Conservation (phyloP, 2,113 vertebrate genomes). For the Emydura subglobosa region DNA sequence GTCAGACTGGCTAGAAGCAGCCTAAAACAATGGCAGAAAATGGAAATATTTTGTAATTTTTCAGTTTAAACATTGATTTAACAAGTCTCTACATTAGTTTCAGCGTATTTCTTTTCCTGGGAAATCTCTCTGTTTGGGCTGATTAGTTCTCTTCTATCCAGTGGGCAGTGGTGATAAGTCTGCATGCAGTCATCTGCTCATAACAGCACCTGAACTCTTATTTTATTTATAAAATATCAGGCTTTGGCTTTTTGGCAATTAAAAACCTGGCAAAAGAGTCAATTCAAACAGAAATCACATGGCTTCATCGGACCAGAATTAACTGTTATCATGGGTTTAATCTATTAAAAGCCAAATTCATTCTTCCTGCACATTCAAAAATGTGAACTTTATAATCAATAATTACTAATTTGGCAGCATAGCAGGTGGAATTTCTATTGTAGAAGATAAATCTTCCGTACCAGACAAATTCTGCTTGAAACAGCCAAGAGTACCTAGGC, state of each 20-base stretch:
- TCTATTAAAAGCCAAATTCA: neutral
- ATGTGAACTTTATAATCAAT: neutral
- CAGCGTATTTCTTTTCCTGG: neutral
- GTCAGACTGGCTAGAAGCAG: neutral
- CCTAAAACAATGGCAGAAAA: neutral
- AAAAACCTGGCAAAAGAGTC: slow-evolving; percentile 43
- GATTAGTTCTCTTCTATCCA: neutral
- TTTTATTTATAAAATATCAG: slow-evolving; percentile 35
- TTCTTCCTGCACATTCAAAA: neutral
- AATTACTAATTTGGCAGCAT: neutral
- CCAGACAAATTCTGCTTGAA: neutral
- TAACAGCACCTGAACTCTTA: slow-evolving; percentile 64
- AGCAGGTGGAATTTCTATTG: neutral
- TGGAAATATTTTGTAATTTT: neutral
- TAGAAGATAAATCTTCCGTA: neutral
- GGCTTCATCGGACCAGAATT: slow-evolving; percentile 50
- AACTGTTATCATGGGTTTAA: neutral
- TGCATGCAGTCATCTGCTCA: neutral
- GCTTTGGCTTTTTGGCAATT: slow-evolving; percentile 52
- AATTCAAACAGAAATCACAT: slow-evolving; percentile 40
- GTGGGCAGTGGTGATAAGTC: slow-evolving; percentile 49
- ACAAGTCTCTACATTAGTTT: neutral
- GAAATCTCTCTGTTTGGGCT: neutral
- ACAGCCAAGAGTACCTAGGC: neutral
- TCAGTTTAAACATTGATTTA: neutral